Conservation (phyloP, 2,797 vertebrate species). For the Argentina silus region DNA sequence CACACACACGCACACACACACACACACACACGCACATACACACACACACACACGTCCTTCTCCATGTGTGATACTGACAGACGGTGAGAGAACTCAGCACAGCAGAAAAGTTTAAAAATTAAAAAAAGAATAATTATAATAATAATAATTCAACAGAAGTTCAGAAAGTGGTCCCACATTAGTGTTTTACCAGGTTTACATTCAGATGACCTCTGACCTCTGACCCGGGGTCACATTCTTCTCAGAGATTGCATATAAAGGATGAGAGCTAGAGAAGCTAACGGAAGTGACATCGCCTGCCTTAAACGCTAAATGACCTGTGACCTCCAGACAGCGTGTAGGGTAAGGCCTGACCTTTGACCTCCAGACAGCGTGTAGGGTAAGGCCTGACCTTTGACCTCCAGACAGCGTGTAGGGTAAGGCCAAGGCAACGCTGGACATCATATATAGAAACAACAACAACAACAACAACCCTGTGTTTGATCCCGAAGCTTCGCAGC, state of each 20-base stretch:
- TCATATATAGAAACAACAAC: constrained; percentile 14
- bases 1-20: constrained; percentile 13
- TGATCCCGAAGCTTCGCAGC: constrained; percentile 24
- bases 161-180: constrained; percentile 23
- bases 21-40: not conserved
- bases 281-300: not conserved
- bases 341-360: constrained; percentile 10
- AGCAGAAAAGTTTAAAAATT: constrained; percentile 17
- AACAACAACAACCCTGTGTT: constrained; percentile 61
- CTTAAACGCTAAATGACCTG: constrained; percentile 26
- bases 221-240: constrained; percentile 46
- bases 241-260: constrained; percentile 43
- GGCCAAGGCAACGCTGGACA: constrained; percentile 3
- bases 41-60: constrained; percentile 15
- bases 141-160: constrained; percentile 4
- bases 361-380: constrained; percentile 9
- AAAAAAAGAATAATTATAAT: constrained; percentile 20
- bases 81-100: constrained; percentile 30
- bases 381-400: constrained; percentile 7
- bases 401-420: constrained; percentile 10
- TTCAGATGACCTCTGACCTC: constrained; percentile 60
- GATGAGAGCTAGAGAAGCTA: constrained; percentile 32
- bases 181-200: constrained; percentile 60
- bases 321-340: constrained; percentile 13
- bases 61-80: constrained; percentile 22